Conservation (phyloP, 2,113 vertebrate species). For the Ptychochromis oligacanthus region DNA sequence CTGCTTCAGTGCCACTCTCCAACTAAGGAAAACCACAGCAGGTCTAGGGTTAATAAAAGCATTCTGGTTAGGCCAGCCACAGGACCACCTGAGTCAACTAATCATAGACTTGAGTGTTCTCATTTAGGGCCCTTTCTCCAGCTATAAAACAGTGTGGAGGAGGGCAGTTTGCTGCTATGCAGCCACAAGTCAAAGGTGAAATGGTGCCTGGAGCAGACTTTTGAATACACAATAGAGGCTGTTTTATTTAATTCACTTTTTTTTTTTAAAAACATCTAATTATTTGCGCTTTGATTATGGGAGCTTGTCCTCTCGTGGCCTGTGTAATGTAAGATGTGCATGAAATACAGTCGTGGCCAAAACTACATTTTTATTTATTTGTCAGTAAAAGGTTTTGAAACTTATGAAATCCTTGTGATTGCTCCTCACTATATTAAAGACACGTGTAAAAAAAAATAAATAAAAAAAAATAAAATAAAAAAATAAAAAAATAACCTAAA, state of each 20-base stretch:
- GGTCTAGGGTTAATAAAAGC: slow-evolving; percentile 53
- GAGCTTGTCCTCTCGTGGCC: neutral
- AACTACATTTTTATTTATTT: no score
- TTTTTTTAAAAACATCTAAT: neutral
- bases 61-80: slow-evolving; percentile 31
- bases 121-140: slow-evolving; percentile 60
- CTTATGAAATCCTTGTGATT: no score
- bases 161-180: neutral
- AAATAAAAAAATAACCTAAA: no score
- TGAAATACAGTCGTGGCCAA: no score
- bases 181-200: slow-evolving; percentile 39
- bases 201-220: slow-evolving; percentile 18
- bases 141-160: slow-evolving; percentile 56
- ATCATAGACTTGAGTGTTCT: slow-evolving; percentile 39
- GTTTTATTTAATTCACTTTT: neutral
- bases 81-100: slow-evolving; percentile 75
- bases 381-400: no score
- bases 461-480: no score
- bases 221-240: neutral
- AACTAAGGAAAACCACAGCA: slow-evolving; percentile 42
- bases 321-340: neutral
- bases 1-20: slow-evolving; percentile 15
- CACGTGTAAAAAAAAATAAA: no score
- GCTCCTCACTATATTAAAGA: no score
- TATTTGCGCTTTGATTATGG: neutral